Evolutionary conservation across 2,113 vertebrate species (phyloP), one percentile per base, ranked within the genome.

Genomic region (Callipepla californica): DNA sequence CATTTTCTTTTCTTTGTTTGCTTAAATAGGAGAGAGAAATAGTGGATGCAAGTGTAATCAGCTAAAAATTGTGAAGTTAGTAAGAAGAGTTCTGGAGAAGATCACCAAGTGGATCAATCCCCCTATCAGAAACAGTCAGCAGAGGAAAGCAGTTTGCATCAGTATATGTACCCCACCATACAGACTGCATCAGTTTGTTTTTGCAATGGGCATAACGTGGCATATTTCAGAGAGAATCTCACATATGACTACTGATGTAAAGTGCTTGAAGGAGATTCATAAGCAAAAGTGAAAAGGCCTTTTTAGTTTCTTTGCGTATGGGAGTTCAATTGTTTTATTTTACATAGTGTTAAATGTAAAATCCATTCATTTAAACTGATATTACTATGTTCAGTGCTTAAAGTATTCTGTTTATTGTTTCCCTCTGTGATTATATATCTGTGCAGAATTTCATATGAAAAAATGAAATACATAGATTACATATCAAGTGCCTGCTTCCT

Each of bases 131-230:
- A 21, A 14, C 6, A 59, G 89, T 34, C 47, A 23, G 12, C 38
- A 38, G 14, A 6, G 32, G 22, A 32, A n/a, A 78, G 68, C 18
- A 78, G 69, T 61, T 21, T 92, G 65, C 20, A 57, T 19, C 48
- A 57, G 53, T 44, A 36, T 3, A 12, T 0, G 1, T 53, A 20
- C 38, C 6, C 13, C 23, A 20, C 58, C 6, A 4, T 4, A 53
- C 47, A 80, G 68, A 25, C 26, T 18, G 25, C 34, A 32, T 18
- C 47, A 13, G 0, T 45, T 58, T 50, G 32, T 28, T 70, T 73
- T 78, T 65, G 70, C n/a, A 76, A 53, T 62, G 25, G 22, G 20
- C 70, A 85, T 69, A 72, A 72, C 51, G 50, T 61, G 55, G 20
- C 42, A 36, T 13, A 45, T 21, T 55, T 59, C 79, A 67, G 45